These are phyloP conservation scores for Drosophila serrata DNA, from an alignment of 1,140 invertebrate genomes.

Conservation along the genomic window DNA sequence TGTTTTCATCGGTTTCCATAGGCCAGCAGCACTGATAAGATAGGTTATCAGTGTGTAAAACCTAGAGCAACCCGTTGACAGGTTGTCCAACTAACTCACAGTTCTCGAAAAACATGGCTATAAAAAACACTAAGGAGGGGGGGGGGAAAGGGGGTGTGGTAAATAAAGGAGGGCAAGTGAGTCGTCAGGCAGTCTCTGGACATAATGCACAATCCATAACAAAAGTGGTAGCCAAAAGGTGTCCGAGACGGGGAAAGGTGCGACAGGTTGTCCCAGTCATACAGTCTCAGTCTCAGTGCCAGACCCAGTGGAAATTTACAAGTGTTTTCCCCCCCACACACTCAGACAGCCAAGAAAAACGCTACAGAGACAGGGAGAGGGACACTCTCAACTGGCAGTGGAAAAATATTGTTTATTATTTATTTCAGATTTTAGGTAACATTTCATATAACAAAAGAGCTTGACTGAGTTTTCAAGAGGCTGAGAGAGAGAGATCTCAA, in stretches of 20 bases:
- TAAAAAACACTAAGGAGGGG: conserved; percentile 1
- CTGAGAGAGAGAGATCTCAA: conserved; percentile 14
- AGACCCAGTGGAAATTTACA: conserved; percentile 46
- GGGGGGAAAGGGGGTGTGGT: neutral
- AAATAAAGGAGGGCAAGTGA: conserved; percentile 2
- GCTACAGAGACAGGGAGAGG: neutral
- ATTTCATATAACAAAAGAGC: conserved; percentile 19
- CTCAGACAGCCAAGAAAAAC: neutral
- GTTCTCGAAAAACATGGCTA: conserved; percentile 38
- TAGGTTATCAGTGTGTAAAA: conserved; percentile 37
- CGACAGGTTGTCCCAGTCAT: conserved; percentile 24
- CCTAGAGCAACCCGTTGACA: conserved; percentile 37
- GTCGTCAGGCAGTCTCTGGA: conserved; percentile 31
- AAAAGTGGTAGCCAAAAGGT: conserved; percentile 36
- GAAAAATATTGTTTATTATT: conserved; percentile 42
- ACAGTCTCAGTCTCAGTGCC: conserved; percentile 2
- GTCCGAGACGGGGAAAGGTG: conserved; percentile 5
- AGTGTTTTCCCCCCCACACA: conserved; percentile 29
- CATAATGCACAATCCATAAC: conserved; percentile 28
- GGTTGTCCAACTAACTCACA: conserved; percentile 35
- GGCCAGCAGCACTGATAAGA: conserved; percentile 24
- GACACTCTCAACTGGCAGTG: conserved; percentile 10
- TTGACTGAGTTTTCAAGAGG: conserved; percentile 12
- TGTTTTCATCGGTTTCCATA: conserved; percentile 26
- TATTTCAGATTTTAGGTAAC: conserved; percentile 29